phyloP scores from a whole-genome alignment of 1,140 invertebrate genomes.

The Andricus grossulariae region DNA sequence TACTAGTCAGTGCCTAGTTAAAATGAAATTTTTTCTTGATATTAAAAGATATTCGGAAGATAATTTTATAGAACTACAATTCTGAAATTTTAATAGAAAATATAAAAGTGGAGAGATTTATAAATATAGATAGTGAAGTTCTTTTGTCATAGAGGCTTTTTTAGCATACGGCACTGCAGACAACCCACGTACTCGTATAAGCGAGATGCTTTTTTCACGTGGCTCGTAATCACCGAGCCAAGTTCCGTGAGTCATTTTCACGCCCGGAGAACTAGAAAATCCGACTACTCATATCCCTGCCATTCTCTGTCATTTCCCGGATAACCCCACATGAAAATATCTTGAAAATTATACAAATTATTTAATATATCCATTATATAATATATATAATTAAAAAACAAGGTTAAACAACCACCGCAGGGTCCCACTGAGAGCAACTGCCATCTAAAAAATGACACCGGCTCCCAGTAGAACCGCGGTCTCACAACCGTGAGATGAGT shows the following conservation, averaged over 20 bases:
- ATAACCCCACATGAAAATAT: constrained; percentile 13
- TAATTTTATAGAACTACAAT: neutral
- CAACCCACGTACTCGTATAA: neutral
- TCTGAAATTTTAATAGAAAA: neutral
- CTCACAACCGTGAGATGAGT: too few species aligned
- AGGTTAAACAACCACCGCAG: too few species aligned
- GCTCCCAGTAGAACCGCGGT: too few species aligned
- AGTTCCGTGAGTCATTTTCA: constrained; percentile 3
- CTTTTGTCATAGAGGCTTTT: neutral
- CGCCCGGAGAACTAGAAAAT: constrained; percentile 8
- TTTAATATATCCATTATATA: too few species aligned
- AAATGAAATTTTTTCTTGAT: too few species aligned
- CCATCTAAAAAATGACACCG: too few species aligned
- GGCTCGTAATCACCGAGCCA: neutral
- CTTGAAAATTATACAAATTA: too few species aligned
- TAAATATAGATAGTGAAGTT: neutral
- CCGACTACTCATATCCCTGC: constrained; percentile 13
- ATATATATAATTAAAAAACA: too few species aligned
- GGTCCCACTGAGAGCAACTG: too few species aligned
- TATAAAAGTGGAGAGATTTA: neutral
- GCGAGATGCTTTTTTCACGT: neutral
- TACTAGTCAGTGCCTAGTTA: too few species aligned
- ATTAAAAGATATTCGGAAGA: neutral
- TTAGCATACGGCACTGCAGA: constrained; percentile 7
- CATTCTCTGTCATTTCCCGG: constrained; percentile 1